Percentiles rank a stretch among this genome's conserved stretches.
These are phyloP conservation scores for Periophthalmus modestus DNA, from an alignment of 2,113 vertebrate genomes.

Conservation along the genomic window DNA sequence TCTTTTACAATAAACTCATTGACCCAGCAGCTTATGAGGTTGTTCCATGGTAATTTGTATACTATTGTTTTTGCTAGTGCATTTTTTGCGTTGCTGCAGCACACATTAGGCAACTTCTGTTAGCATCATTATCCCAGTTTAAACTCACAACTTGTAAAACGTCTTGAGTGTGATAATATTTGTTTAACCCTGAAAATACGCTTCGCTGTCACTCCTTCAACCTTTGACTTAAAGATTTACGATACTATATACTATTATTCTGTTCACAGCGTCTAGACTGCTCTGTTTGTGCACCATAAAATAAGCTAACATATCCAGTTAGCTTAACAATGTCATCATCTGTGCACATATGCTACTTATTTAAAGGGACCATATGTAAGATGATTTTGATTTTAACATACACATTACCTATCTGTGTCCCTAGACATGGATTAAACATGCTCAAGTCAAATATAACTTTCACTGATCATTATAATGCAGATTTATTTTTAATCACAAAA, in stretches of 20 bases:
- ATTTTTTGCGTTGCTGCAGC: no score
- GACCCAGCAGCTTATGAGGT: no score
- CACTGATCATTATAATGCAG: no score
- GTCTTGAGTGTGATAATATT: conserved; percentile 5
- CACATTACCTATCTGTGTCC: no score
- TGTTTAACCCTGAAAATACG: not conserved
- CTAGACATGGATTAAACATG: no score
- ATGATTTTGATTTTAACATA: no score
- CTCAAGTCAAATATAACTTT: no score
- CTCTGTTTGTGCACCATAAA: not conserved
- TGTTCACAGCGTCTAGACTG: not conserved
- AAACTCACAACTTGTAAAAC: not conserved
- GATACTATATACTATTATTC: not conserved
- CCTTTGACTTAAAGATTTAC: not conserved
- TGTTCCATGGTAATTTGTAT: no score
- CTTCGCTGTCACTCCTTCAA: not conserved
- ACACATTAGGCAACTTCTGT: not conserved
- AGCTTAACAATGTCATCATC: not conserved
- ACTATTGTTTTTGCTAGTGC: no score
- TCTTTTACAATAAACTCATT: no score
- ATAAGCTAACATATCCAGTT: not conserved
- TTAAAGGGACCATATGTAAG: not conserved
- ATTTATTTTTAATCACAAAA: no score
- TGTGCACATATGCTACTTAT: not conserved
- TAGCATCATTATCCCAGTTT: not conserved